These are phyloP conservation scores for Rhyacichthys aspro DNA, from an alignment of 2,797 vertebrate genomes.

Conservation along the genomic window DNA sequence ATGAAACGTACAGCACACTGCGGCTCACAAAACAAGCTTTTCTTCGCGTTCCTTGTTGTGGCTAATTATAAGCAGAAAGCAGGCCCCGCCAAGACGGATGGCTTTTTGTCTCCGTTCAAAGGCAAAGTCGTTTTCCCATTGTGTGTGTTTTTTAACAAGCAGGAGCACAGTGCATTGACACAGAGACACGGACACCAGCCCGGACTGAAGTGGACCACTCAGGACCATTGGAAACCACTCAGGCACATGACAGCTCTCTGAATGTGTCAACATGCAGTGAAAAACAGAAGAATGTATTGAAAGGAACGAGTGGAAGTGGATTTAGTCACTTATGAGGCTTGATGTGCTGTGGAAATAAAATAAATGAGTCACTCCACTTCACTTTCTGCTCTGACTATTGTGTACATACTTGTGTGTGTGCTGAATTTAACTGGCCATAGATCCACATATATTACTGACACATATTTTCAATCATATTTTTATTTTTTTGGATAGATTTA, in stretches of 20 bases:
- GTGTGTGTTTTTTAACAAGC: slow-evolving; percentile 30
- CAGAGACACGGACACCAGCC: slow-evolving; percentile 28
- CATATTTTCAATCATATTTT: too few species aligned
- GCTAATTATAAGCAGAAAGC: slow-evolving; percentile 56
- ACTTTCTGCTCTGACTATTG: too few species aligned
- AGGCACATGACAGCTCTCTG: slow-evolving; percentile 46
- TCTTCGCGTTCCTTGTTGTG: slow-evolving; percentile 26
- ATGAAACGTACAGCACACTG: slow-evolving; percentile 47
- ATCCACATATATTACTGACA: too few species aligned
- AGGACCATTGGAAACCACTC: slow-evolving; percentile 51
- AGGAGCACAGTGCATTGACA: slow-evolving; percentile 35
- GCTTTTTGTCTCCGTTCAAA: slow-evolving; percentile 45
- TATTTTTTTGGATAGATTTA: too few species aligned
- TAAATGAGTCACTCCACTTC: too few species aligned
- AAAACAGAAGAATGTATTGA: too few species aligned
- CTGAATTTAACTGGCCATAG: too few species aligned
- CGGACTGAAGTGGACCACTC: slow-evolving; percentile 50
- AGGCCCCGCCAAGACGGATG: slow-evolving; percentile 44
- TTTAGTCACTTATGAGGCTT: too few species aligned
- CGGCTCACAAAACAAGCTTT: slow-evolving; percentile 26
- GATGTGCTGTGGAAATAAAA: too few species aligned
- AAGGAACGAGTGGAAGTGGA: not conserved
- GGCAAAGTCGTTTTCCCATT: slow-evolving; percentile 34
- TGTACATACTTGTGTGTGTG: too few species aligned
- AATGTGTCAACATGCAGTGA: slow-evolving; percentile 10